phyloP scores from a whole-genome alignment of 2,113 vertebrate genomes.

The Nothocercus nigrocapillus region DNA sequence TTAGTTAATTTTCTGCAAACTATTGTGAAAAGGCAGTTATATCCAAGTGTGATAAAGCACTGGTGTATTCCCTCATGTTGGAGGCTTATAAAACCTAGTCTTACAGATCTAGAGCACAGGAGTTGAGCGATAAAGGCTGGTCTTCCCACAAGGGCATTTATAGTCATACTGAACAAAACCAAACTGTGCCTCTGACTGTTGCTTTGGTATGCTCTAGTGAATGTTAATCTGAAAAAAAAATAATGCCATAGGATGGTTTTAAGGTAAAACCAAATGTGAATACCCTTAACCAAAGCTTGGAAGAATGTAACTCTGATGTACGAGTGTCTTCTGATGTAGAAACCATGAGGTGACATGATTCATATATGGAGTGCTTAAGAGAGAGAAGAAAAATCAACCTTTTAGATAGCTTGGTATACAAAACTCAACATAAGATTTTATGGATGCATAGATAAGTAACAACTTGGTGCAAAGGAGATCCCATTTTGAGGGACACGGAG shows the following conservation, averaged over 20 bases:
- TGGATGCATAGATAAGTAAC: not conserved
- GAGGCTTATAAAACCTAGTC: not conserved
- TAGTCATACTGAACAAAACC: not conserved
- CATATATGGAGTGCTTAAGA: not conserved
- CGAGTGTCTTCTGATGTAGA: not conserved
- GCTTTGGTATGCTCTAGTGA: not conserved
- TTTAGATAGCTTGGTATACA: not conserved
- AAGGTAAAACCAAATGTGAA: not conserved
- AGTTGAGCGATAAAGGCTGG: not conserved
- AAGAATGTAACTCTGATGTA: not conserved
- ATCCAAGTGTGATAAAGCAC: rapidly evolving
- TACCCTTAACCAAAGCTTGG: not conserved
- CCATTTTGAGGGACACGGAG: not conserved
- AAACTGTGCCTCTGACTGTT: not conserved
- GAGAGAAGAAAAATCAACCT: not conserved
- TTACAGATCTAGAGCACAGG: not conserved
- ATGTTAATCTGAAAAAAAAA: not conserved
- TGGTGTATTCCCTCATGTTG: not conserved
- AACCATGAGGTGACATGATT: not conserved
- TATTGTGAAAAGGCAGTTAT: not conserved
- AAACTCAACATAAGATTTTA: not conserved
- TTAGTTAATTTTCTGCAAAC: not conserved
- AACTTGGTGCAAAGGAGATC: constrained; percentile 15
- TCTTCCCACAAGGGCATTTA: not conserved
- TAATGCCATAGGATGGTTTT: not conserved